These are phyloP conservation scores for Embiotoca jacksoni DNA, from an alignment of 2,113 vertebrate genomes.

Conservation along the genomic window DNA sequence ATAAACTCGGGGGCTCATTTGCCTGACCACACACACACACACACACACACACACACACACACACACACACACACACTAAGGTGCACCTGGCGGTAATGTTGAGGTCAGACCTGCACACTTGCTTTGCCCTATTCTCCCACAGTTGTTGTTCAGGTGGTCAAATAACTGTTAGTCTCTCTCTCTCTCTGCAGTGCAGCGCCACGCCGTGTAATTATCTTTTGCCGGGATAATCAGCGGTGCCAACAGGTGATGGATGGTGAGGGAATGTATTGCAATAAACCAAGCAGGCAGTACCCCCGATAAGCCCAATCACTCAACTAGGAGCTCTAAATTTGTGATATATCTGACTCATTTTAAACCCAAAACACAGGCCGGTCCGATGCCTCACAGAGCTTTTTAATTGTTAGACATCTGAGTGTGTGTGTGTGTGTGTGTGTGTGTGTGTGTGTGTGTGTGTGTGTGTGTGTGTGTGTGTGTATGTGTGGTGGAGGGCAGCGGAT, in stretches of 20 bases:
- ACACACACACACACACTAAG: background rate
- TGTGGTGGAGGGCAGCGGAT: no score
- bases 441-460: no score
- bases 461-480: no score
- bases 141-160: slow-evolving; percentile 65
- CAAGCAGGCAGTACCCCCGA: slow-evolving; percentile 42
- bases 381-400: slow-evolving; percentile 22
- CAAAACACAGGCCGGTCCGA: slow-evolving; percentile 60
- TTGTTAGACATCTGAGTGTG: slow-evolving; percentile 43
- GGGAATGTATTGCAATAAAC: slow-evolving; percentile 67
- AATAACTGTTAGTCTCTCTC: slow-evolving; percentile 54
- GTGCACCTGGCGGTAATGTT: slow-evolving; percentile 1
- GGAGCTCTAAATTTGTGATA: slow-evolving; percentile 36
- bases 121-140: slow-evolving; percentile 40
- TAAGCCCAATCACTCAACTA: slow-evolving; percentile 45
- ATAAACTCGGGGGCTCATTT: slow-evolving; percentile 6
- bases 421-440: no score
- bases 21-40: slow-evolving; percentile 13
- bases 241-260: slow-evolving; percentile 77
- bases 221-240: slow-evolving; percentile 71
- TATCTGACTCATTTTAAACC: slow-evolving; percentile 52
- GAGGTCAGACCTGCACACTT: slow-evolving; percentile 51
- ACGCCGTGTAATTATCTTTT: slow-evolving; percentile 71
- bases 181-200: slow-evolving; percentile 46
- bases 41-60: background rate